Evolutionary conservation across 2,113 vertebrate genomes (phyloP).

Genomic region (Xiphorhynchus elegans): DNA sequence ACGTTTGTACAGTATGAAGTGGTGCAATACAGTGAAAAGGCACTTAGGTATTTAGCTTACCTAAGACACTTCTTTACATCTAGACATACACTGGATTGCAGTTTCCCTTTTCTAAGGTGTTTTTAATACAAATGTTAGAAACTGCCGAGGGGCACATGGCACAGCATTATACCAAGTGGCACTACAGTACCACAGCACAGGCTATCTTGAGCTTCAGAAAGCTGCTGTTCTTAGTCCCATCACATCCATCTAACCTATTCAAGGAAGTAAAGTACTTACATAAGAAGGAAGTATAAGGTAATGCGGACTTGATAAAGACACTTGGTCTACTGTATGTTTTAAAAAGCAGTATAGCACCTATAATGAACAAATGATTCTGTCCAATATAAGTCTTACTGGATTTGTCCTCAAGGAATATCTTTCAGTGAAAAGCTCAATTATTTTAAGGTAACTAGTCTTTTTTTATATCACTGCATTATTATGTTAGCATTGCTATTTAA

Average conservation of each 20-base stretch:
- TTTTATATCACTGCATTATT: neutral
- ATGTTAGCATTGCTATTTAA: neutral
- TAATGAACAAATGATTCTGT: neutral
- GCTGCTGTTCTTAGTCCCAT: neutral
- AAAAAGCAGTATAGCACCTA: neutral
- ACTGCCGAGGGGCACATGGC: fast-evolving
- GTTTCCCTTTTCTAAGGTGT: neutral
- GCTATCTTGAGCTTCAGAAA: neutral
- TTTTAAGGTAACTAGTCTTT: neutral
- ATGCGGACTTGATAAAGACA: neutral
- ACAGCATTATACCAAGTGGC: fast-evolving
- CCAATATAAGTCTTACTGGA: neutral
- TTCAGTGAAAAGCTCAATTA: neutral
- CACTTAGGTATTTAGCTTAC: neutral
- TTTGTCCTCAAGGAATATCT: neutral
- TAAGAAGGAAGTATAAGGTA: neutral
- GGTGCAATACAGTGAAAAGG: neutral
- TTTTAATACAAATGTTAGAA: neutral
- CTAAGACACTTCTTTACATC: neutral
- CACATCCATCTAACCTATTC: neutral
- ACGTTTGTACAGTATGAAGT: neutral
- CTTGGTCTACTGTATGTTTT: neutral
- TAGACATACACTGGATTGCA: neutral
- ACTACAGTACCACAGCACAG: neutral
- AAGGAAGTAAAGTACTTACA: neutral